These are phyloP conservation scores for Penaeus monodon DNA, from an alignment of 2,888 invertebrate species.

Conservation along the genomic window DNA sequence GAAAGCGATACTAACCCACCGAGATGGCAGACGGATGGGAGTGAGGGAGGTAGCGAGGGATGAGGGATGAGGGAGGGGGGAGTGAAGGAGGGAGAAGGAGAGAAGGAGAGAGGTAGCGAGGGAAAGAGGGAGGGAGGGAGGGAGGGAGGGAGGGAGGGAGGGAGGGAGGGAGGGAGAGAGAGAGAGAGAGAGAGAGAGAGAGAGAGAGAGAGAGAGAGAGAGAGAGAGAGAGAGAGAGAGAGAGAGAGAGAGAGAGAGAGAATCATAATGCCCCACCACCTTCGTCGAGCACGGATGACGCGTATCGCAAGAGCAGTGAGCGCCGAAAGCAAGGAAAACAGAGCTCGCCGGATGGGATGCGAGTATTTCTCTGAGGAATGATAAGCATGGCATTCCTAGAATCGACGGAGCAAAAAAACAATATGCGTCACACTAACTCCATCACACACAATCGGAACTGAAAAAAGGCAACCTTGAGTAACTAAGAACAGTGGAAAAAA, in stretches of 20 bases:
- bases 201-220: no score
- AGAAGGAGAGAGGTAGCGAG: no score
- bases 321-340: neutral
- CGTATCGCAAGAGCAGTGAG: neutral
- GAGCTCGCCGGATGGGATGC: no score
- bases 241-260: neutral
- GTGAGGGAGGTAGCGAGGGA: neutral
- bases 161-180: neutral
- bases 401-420: neutral
- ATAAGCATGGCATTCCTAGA: neutral
- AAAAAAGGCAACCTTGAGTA: neutral
- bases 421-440: neutral
- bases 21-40: neutral
- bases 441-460: neutral
- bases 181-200: neutral
- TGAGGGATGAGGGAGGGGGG: neutral
- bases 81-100: neutral
- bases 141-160: neutral
- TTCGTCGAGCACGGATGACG: neutral
- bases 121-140: neutral
- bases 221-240: neutral
- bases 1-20: no score
- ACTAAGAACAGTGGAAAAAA: no score
- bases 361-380: no score
- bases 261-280: neutral